phyloP scores from a whole-genome alignment of 1,140 invertebrate genomes.

The Chironomus striatipennis region DNA sequence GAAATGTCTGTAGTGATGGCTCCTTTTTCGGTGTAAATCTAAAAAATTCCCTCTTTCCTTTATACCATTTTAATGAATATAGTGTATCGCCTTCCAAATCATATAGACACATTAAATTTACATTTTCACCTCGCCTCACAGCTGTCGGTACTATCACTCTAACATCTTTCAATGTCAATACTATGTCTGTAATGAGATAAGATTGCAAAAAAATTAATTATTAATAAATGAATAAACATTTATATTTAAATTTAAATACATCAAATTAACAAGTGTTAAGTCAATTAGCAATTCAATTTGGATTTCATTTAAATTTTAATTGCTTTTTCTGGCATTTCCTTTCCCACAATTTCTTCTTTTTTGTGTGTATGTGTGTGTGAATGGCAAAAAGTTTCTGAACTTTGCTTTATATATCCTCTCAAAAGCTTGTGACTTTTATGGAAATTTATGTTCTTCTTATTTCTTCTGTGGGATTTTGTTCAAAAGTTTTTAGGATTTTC shows the following conservation, averaged over 20 bases:
- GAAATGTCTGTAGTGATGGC: slow-evolving; percentile 50
- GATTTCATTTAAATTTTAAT: not conserved
- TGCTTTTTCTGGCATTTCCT: too few relatives aligned
- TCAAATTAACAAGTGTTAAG: slow-evolving; percentile 2
- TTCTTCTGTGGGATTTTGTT: too few relatives aligned
- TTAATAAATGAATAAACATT: not conserved
- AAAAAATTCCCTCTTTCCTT: slow-evolving; percentile 57
- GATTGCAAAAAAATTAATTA: not conserved
- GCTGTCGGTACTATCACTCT: slow-evolving; percentile 51
- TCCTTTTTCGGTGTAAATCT: slow-evolving; percentile 55
- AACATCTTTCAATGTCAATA: slow-evolving; percentile 38
- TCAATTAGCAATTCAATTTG: slow-evolving; percentile 14
- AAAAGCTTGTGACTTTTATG: too few relatives aligned
- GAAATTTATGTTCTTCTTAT: too few relatives aligned
- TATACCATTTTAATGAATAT: slow-evolving; percentile 56
- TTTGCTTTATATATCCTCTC: not conserved
- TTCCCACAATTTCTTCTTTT: too few relatives aligned
- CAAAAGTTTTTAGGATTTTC: too few relatives aligned
- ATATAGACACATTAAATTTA: slow-evolving; percentile 55
- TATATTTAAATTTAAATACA: not conserved
- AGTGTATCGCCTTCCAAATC: slow-evolving; percentile 47
- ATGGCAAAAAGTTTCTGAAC: not conserved
- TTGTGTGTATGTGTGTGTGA: too few relatives aligned
- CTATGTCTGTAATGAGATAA: not conserved
- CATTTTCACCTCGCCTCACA: slow-evolving; percentile 50